Percentiles rank a stretch among this genome's conserved stretches.
Conservation (phyloP, 2,888 invertebrate species). For the Sialis lutaria region DNA sequence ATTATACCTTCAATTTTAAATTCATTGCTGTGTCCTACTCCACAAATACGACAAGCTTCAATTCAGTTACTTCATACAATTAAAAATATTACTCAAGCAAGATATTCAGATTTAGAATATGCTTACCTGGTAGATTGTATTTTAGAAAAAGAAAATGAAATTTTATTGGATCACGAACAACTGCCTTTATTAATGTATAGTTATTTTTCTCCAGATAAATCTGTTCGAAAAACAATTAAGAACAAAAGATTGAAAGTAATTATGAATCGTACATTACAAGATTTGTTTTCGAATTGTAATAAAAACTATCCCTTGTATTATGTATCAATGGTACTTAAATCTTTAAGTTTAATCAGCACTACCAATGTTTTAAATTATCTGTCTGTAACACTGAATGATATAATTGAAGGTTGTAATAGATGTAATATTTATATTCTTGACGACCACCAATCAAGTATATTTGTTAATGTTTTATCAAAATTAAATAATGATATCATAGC, state of each 20-base stretch:
- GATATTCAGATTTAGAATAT: slow-evolving; percentile 22
- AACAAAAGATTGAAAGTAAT: slow-evolving; percentile 9
- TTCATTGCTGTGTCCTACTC: slow-evolving; percentile 35
- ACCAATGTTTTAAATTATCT: slow-evolving; percentile 15
- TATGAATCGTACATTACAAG: slow-evolving; percentile 18
- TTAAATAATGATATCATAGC: slow-evolving; percentile 33
- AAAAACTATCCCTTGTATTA: slow-evolving; percentile 26
- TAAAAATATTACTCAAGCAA: slow-evolving; percentile 17
- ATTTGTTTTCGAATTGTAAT: slow-evolving; percentile 21
- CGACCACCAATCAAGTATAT: slow-evolving; percentile 16
- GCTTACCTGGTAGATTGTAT: slow-evolving; percentile 30
- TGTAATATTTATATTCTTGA: neutral
- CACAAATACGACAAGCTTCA: slow-evolving; percentile 34
- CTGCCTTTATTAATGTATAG: slow-evolving; percentile 42
- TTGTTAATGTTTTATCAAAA: slow-evolving; percentile 19
- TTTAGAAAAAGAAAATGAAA: slow-evolving; percentile 33
- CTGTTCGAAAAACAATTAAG: slow-evolving; percentile 21
- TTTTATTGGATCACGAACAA: slow-evolving; percentile 48
- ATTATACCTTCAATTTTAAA: slow-evolving; percentile 34
- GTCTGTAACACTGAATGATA: neutral
- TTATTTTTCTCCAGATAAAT: slow-evolving; percentile 34
- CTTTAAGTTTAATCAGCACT: slow-evolving; percentile 16
- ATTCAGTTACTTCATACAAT: slow-evolving; percentile 32
- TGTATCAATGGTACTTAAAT: slow-evolving; percentile 22
- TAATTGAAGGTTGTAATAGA: neutral